phyloP scores from a whole-genome alignment of 2,113 vertebrate genomes.

The Corydoras sp. region DNA sequence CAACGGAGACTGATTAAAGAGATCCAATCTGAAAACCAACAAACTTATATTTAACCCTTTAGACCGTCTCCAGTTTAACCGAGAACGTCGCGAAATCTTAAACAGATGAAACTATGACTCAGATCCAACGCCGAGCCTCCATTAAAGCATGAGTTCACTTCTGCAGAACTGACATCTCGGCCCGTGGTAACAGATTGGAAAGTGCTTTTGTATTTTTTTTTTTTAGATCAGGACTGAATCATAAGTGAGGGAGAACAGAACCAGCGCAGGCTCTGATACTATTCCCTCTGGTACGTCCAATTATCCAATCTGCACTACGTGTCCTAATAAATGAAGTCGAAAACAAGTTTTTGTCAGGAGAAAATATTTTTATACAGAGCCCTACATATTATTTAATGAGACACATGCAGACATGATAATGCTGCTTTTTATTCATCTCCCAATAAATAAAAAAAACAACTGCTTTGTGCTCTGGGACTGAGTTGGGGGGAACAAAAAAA shows the following conservation, averaged over 20 bases:
- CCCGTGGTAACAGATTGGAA: background rate
- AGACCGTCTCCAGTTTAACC: background rate
- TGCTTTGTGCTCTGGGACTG: no score
- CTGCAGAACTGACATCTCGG: background rate
- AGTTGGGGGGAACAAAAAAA: no score
- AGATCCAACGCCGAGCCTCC: background rate
- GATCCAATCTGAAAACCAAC: background rate
- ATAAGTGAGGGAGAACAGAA: constrained; percentile 10
- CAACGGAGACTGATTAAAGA: constrained; percentile 2
- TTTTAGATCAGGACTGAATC: background rate
- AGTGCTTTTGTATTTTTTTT: background rate
- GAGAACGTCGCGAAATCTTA: background rate
- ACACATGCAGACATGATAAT: no score
- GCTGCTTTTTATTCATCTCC: no score
- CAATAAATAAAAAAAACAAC: no score
- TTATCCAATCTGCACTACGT: constrained; percentile 3
- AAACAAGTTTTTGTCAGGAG: background rate
- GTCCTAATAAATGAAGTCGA: background rate
- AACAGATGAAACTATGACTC: constrained; percentile 19
- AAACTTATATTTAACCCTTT: background rate
- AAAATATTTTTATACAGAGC: background rate
- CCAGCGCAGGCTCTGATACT: background rate
- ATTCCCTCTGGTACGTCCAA: constrained; percentile 1
- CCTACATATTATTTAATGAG: no score
- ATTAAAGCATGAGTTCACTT: background rate